These are phyloP conservation scores for Reticulitermes speratus DNA, from an alignment of 1,140 invertebrate species.

Conservation along the genomic window DNA sequence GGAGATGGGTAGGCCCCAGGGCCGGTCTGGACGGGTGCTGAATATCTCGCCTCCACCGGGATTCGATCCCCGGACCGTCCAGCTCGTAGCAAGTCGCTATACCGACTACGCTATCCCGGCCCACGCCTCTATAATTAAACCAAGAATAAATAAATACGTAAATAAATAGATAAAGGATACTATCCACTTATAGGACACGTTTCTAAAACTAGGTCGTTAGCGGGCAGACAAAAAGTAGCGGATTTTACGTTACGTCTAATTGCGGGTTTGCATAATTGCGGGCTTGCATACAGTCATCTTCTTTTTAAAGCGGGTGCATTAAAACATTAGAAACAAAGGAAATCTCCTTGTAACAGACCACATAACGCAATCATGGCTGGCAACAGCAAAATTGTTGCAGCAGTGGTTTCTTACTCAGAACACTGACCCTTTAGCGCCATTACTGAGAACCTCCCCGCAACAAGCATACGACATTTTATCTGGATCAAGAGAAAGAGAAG, in stretches of 20 bases:
- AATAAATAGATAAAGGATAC: no score
- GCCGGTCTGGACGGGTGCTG: no score
- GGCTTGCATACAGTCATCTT: neutral
- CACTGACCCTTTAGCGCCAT: slow-evolving; percentile 1
- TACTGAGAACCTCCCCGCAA: neutral
- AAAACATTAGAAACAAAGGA: neutral
- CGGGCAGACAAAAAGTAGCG: no score
- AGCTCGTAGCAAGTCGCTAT: no score
- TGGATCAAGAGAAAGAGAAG: neutral
- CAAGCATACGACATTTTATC: slow-evolving; percentile 5
- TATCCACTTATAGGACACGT: no score
- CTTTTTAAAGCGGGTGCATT: neutral
- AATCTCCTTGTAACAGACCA: neutral
- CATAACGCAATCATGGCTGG: neutral
- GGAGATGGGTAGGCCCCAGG: no score
- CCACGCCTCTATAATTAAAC: no score
- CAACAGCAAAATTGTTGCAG: neutral
- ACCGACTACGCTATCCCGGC: no score
- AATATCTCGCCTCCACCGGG: no score
- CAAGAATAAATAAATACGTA: no score
- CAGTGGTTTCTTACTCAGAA: neutral
- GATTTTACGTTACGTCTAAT: neutral
- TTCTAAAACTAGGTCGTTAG: no score
- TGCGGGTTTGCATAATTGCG: neutral
- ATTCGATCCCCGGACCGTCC: no score